Evolutionary conservation across 2,888 invertebrate species (phyloP), one percentile per base, ranked within the genome.

Genomic region (Orgyia antiqua): DNA sequence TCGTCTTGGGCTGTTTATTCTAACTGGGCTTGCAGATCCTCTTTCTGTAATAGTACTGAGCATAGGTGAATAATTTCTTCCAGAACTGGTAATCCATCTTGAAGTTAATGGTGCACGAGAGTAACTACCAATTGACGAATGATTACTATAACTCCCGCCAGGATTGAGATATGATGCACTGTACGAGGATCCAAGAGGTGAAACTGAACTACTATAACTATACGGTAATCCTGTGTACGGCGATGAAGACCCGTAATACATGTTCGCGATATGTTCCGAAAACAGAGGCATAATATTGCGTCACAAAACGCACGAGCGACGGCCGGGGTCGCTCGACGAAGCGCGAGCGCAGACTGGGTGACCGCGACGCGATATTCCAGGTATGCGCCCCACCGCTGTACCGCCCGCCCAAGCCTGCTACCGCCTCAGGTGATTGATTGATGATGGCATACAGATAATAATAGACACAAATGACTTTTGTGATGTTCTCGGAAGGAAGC

Each of bases 31-130:
- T 6, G 68, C 67, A 2, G 70, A 70, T 31, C 65, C 62, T 58
- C 76, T 61, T 58, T 80, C 69, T 4, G 91, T 90, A 31, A 94
- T 94, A 2, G 94, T 92, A 3, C 92, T 89, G 30, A 94, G 75
- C 55, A 92, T 91, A 0, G 94, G 94, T 24, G 92, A 90, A 63
- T 92, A 94, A 18, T 89, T 88, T 42, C 86, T 72, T 37, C 71
- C 69, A 17, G 75, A 52, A 45, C 70, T 70, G 31, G 71, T 52
- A 34, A 70, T 65, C 77, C 78, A 86, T 73, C 78, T 66, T 30
- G 78, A 71, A 4, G 68, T 58, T 25, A 77, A 45, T 4, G 77
- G 75, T 19, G 76, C 41, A 60, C 91, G 88, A 39, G 89, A 87
- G 51, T 92, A 92, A 20, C 80, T 76, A 32, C 84, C 55, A 54